A percentile compares a stretch with the other conserved stretches of the same genome.
Evolutionary conservation across 2,113 vertebrate species (phyloP).

Genomic region (Macrotus californicus): DNA sequence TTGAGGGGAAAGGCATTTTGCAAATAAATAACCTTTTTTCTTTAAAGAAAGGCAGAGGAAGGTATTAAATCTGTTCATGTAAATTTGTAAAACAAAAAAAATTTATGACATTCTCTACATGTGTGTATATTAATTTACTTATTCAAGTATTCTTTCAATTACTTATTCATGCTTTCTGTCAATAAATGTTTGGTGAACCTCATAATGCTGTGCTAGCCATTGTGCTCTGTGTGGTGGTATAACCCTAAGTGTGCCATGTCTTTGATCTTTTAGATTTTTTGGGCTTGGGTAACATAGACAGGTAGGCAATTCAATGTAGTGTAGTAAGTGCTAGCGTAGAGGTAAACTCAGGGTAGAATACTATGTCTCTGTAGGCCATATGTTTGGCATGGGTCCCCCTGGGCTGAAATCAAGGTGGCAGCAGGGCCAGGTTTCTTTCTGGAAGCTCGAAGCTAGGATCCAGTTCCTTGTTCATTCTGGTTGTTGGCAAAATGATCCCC

Average conservation of each 20-base stretch:
- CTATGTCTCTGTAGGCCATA: fast-evolving
- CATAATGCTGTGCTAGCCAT: background rate
- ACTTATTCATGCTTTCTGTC: background rate
- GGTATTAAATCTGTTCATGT: background rate
- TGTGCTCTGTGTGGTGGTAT: background rate
- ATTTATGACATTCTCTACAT: background rate
- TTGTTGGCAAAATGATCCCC: background rate
- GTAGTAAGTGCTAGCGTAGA: background rate
- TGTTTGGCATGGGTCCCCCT: background rate
- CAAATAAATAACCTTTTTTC: background rate
- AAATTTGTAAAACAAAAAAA: background rate
- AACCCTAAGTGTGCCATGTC: background rate
- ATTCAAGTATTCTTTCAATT: background rate
- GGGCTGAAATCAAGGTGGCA: background rate
- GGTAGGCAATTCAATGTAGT: background rate
- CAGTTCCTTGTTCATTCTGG: background rate
- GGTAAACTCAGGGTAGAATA: background rate
- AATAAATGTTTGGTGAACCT: background rate
- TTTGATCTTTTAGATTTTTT: background rate
- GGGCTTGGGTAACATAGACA: background rate
- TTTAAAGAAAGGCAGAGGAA: background rate
- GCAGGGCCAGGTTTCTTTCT: background rate
- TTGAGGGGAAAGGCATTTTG: background rate
- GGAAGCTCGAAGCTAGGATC: background rate
- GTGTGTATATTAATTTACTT: background rate